Base-by-base conservation (phyloP, 2,113 vertebrate genomes). In the Passer montanus region DNA sequence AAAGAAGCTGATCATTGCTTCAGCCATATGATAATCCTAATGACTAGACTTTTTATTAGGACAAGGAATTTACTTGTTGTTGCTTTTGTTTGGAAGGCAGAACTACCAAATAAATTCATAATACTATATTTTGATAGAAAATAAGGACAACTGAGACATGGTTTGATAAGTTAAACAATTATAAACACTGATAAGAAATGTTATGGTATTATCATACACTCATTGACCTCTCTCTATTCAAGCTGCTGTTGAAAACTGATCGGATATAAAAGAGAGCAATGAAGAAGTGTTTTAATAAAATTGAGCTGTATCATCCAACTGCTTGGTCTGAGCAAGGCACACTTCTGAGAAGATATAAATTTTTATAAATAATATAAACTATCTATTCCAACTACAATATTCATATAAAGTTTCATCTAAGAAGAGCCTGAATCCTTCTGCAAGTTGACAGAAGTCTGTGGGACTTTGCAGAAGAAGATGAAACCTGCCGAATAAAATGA, bases 281-380 rank as follows among this genome's bases (percentile, higher is more conserved):
- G 63, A 91, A 59, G 39, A 96, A 88, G 21, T 50, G 47, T 60
- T 86, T 70, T 91, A 86, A 74, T 93, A 68, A 95, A 94, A 90
- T 35, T 37, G 43, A 56, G 56, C 4, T 77, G 78, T 64, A 56
- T 80, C 90, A 78, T 91, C 55, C 66, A 69, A 58, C 43, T 83
- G 63, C 52, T 67, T 59, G 87, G 33, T 37, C 23, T 60, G 11
- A 3, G 2, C 10, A 89, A 55, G n/a, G 19, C 22, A 50, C 31
- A 30, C 22, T 87, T 87, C 14, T 80, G 33, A 67, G 49, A 37
- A 78, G 18, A 72, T 39, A 70, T 66, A 31, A 58, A 22, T 15
- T 6, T 5, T 53, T 26, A 37, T 26, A 37, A 60, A 37, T 37
- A 37, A 37, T 28, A 15, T n/a, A 19, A 63, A 68, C 28, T 58